Percentiles rank a stretch among this genome's conserved stretches.
Conservation (phyloP, 2,888 invertebrate genomes). For the Gonocerus acuteangulatus region DNA sequence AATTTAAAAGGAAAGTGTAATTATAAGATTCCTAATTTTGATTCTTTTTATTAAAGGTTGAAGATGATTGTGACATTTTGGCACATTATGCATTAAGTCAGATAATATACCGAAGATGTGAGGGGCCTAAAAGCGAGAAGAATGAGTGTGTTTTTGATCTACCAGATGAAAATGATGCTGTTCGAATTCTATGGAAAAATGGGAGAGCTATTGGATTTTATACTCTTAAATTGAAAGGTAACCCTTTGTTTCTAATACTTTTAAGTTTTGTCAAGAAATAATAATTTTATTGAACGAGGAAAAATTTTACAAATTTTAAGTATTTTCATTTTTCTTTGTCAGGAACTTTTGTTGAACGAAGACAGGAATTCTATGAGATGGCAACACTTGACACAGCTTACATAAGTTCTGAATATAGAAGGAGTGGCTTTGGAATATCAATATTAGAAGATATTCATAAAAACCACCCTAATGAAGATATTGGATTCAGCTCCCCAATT, state of each 20-base stretch:
- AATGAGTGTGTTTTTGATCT: conserved; percentile 27
- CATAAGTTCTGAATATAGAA: conserved; percentile 41
- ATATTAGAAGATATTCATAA: conserved; percentile 41
- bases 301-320: too few relatives aligned
- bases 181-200: conserved; percentile 39
- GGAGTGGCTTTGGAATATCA: conserved; percentile 42
- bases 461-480: conserved; percentile 41
- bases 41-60: too few relatives aligned
- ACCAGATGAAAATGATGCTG: conserved; percentile 23
- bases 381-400: conserved; percentile 44
- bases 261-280: too few relatives aligned
- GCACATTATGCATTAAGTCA: conserved; percentile 27
- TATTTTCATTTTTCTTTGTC: conserved; percentile 10
- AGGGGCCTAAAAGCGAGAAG: not conserved
- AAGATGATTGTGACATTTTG: not conserved
- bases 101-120: conserved; percentile 17
- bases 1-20: not conserved
- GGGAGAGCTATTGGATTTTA: conserved; percentile 43
- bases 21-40: too few relatives aligned
- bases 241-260: too few relatives aligned
- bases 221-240: conserved; percentile 44
- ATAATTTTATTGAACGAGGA: too few relatives aligned
- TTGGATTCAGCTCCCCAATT: conserved; percentile 44
- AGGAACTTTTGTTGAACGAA: conserved; percentile 41
- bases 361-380: conserved; percentile 41